Conservation (phyloP, 2,113 vertebrate genomes). For the Paradoxurus hermaphroditus region DNA sequence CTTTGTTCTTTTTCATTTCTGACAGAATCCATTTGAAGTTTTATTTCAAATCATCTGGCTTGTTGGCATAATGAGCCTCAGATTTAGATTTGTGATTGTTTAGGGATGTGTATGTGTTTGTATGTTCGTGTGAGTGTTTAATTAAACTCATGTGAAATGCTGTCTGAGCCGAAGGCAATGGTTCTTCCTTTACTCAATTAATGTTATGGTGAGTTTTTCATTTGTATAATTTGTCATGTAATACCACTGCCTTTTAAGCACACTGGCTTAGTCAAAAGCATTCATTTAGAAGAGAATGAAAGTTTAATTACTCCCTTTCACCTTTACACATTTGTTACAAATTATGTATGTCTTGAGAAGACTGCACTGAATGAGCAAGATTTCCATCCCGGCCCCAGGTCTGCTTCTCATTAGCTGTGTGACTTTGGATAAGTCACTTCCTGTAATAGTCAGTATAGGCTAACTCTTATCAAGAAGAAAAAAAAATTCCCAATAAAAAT, state of each 20-base stretch:
- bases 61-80: neutral
- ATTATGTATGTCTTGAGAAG: neutral
- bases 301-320: slow-evolving; percentile 57
- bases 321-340: neutral
- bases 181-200: slow-evolving; percentile 57
- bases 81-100: slow-evolving; percentile 30
- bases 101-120: neutral
- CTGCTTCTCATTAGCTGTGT: neutral
- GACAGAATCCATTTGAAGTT: slow-evolving; percentile 47
- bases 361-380: neutral
- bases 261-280: slow-evolving; percentile 43
- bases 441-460: neutral
- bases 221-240: slow-evolving; percentile 53
- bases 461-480: neutral
- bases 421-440: neutral
- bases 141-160: slow-evolving; percentile 58
- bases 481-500: neutral
- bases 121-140: slow-evolving; percentile 38
- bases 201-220: slow-evolving; percentile 27
- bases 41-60: slow-evolving; percentile 45
- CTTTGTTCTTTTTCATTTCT: slow-evolving; percentile 52
- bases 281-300: slow-evolving; percentile 59
- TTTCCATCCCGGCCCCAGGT: neutral
- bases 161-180: neutral
- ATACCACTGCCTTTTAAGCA: slow-evolving; percentile 37